phyloP scores from a whole-genome alignment of 2,113 vertebrate species.

The Albula goreensis region DNA sequence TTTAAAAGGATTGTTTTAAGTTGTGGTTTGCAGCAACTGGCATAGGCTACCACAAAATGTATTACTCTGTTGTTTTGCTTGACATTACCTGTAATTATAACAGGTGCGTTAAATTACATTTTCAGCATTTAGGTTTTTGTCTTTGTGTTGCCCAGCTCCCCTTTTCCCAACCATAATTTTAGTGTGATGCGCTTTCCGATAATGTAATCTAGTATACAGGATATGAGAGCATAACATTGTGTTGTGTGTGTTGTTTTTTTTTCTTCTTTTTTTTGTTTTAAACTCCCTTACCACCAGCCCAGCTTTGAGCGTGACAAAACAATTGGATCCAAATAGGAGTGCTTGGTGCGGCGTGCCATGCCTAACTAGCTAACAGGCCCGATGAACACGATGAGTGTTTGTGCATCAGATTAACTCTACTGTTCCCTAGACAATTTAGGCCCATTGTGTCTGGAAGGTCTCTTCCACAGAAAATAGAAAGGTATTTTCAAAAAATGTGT shows the following conservation, averaged over 20 bases:
- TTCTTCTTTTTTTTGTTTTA: not conserved
- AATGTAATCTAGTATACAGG: not conserved
- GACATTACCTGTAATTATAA: not conserved
- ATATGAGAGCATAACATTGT: not conserved
- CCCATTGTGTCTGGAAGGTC: not conserved
- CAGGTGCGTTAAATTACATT: not conserved
- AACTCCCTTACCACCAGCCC: not conserved
- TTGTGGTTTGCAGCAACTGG: not conserved
- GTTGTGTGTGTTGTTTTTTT: not conserved
- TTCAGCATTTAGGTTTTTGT: not conserved
- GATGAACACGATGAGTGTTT: not conserved
- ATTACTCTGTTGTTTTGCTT: not conserved
- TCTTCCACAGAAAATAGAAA: not conserved
- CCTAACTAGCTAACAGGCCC: not conserved
- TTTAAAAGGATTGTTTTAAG: not conserved
- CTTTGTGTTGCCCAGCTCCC: conserved; percentile 5
- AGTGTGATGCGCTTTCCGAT: not conserved
- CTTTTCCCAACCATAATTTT: not conserved
- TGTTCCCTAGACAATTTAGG: not conserved
- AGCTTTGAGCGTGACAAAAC: not conserved
- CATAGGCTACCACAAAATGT: not conserved
- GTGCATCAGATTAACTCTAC: not conserved
- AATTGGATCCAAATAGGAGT: not conserved
- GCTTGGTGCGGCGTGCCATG: not conserved
- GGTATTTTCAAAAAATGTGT: not conserved